phyloP scores from a whole-genome alignment of 2,888 invertebrate genomes.

The Eristalinus sepulchralis region DNA sequence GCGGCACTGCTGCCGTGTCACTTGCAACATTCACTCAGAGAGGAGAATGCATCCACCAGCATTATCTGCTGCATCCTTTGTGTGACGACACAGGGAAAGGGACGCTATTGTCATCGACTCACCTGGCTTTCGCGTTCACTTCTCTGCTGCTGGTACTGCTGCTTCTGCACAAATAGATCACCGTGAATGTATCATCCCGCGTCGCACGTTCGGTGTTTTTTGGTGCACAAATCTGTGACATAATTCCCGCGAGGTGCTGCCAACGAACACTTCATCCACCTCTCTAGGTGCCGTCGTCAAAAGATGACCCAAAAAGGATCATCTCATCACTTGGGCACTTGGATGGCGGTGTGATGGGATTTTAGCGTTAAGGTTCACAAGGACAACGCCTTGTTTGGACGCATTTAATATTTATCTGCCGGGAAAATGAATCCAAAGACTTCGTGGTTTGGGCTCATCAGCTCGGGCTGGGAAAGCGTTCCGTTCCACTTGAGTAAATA shows the following conservation, averaged over 20 bases:
- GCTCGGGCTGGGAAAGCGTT: not conserved
- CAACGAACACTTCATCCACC: not conserved
- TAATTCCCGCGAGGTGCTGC: not conserved
- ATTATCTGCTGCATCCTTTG: not conserved
- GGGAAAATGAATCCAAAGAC: constrained; percentile 44
- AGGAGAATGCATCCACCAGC: not conserved
- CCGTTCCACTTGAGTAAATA: not conserved
- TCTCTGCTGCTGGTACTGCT: not conserved
- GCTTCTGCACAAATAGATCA: not conserved
- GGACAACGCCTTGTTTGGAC: constrained; percentile 9
- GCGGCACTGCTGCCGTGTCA: not conserved
- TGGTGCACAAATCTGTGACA: not conserved
- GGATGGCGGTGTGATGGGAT: not conserved
- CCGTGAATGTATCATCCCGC: not conserved
- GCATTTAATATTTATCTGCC: constrained; percentile 50
- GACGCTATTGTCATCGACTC: not conserved
- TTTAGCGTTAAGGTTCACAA: not conserved
- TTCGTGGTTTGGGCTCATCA: not conserved
- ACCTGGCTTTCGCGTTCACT: not conserved
- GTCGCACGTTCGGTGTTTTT: not conserved
- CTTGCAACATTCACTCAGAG: not conserved
- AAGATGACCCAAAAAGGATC: not conserved
- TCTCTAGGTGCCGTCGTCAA: not conserved
- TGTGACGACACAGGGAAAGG: not conserved
- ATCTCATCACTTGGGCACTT: not conserved